Base-by-base conservation (phyloP, 2,888 invertebrate genomes). In the Dryobotodes eremita region DNA sequence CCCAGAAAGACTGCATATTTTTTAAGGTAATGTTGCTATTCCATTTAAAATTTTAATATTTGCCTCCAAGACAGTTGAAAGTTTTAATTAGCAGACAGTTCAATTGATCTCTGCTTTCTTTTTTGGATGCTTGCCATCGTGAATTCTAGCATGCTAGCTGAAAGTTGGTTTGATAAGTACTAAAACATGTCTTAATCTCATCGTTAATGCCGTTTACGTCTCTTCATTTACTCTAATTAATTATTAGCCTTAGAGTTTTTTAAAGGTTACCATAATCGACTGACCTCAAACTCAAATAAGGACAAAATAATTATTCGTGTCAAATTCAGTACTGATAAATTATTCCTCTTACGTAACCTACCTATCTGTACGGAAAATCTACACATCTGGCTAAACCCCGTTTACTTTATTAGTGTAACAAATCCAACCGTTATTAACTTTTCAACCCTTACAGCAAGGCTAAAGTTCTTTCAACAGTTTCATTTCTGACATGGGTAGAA, bases 401-500 rank as follows among this genome's bases (percentile, higher is more conserved):
- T 46, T 59, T 55, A 75, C 23, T n/a, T 64, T 55, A 82, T 70
- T 61, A 79, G 13, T 42, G 15, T 55, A 53, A 36, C 55, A 71
- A 79, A 50, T 80, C 50, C 48, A 15, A 53, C 53, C 71, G 46
- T 68, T 68, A 68, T 85, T 71, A 80, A 85, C 81, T 68, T 74
- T 80, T 85, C 74, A 81, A 64, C 75, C 64, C 20, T 61, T 61
- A 85, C 68, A 83, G 61, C 65, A 42, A n/a, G 20, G 31, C 42
- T 71, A 50, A 78, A 83, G 73, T 83, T 42, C 70, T 57, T 62
- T 77, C 53, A 68, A 48, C 73, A 71, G 13, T 86, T 75, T 48
- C 53, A 62, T 75, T 50, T 53, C 50, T 71, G 78, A 85, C 73
- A 71, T 50, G 82, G 77, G 79, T 80, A n/a, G 48, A 82, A 76